Base-by-base conservation (phyloP, 2,888 invertebrate species). In the Anagyrus pseudococci region DNA sequence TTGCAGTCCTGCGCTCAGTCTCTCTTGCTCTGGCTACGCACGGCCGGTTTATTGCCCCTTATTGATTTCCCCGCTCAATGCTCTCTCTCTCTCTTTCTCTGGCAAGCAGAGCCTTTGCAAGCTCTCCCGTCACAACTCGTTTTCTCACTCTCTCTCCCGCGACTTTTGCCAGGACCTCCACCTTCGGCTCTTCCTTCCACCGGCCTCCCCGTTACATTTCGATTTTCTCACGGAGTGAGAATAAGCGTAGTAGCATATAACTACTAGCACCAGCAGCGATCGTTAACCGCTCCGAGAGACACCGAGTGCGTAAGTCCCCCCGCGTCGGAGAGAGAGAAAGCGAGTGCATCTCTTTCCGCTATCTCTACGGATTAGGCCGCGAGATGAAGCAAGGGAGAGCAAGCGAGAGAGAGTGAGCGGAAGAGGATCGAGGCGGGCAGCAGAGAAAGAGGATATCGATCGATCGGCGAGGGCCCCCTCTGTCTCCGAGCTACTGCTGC, bases 31-130 rank as follows among this genome's bases (percentile, higher is more conserved):
- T n/a, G 10, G 6, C 29, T 29, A 29, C 29, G 29, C 29, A 29
- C 20, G 13, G 53, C 53, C 53, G 53, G 53, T 53, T 53, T 53
- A 53, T 53, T 53, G 53, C 53, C 53, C 53, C 53, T 53, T 53
- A 53, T 53, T 53, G 53, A 53, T 53, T 53, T 53, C 53, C 53
- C 41, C 41, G 53, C 19, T 46, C n/a, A n/a, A n/a, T 17, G 33
- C 47, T 56, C 47, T 6, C 33, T 33, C 46, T n/a, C 37, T 55
- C 22, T 15, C 49, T 43, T 41, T 48, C 47, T 17, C 41, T 19
- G 41, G 25, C 40, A 40, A 37, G 40, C 41, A 1, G 33, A 10
- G n/a, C 1, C 48, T 20, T 1, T 29, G 29, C 29, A 29, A 4
- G 29, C 46, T n/a, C n/a, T 15, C n/a, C 20, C 37, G 43, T n/a